Evolutionary conservation across 2,888 invertebrate species (phyloP).

Genomic region (Amaurobius ferox): DNA sequence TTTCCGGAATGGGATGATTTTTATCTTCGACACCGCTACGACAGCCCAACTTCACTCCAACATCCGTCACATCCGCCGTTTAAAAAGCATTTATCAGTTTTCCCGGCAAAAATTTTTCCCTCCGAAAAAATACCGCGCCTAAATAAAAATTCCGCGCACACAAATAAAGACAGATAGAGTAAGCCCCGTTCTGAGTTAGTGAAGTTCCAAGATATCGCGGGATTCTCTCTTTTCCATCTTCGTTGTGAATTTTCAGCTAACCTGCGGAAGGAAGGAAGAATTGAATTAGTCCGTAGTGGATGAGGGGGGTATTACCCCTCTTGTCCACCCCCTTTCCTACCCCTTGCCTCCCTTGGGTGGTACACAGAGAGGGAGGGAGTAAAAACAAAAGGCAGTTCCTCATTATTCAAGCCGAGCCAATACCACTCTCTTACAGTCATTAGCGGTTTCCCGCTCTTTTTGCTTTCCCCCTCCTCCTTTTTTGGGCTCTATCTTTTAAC

Average conservation of each 20-base stretch:
- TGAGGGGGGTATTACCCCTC: neutral
- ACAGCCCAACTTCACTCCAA: conserved; percentile 36
- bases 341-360: neutral
- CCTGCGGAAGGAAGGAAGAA: conserved; percentile 68
- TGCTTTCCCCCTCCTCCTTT: conserved; percentile 19
- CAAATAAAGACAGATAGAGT: conserved; percentile 20
- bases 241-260: conserved; percentile 34
- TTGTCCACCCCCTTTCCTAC: neutral
- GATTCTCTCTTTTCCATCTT: conserved; percentile 40
- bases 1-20: conserved; percentile 39
- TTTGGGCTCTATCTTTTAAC: conserved; percentile 34
- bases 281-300: conserved; percentile 68
- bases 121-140: conserved; percentile 2
- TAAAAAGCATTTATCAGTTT: conserved; percentile 58
- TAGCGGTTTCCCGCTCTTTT: conserved; percentile 60
- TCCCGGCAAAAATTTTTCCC: neutral
- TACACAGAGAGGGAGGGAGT: conserved; percentile 67
- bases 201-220: conserved; percentile 48
- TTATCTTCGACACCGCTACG: conserved; percentile 48
- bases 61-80: conserved; percentile 48
- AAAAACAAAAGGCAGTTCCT: conserved; percentile 63
- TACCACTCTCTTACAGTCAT: conserved; percentile 61
- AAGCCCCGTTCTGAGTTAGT: conserved; percentile 4
- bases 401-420: conserved; percentile 71
- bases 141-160: conserved; percentile 14